A percentile compares a stretch with the other conserved stretches of the same genome.
Conservation (phyloP, 2,888 invertebrate species). For the Tiliacea citrago region DNA sequence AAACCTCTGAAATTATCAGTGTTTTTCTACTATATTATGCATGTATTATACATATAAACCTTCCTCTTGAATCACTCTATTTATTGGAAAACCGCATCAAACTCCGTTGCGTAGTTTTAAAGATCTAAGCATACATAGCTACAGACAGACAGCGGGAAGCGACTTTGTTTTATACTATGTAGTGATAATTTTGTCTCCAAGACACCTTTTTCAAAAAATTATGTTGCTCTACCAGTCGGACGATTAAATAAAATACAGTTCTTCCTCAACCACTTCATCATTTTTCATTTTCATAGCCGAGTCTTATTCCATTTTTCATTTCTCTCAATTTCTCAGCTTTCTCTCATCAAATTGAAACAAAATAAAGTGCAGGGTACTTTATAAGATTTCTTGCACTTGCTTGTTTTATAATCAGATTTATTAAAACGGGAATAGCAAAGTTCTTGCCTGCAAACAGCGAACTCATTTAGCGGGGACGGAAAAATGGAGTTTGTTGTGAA, state of each 20-base stretch:
- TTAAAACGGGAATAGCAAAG: conserved; percentile 18
- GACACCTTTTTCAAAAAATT: no score
- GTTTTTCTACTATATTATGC: no score
- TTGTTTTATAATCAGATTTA: conserved; percentile 44
- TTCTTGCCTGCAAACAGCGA: conserved; percentile 13
- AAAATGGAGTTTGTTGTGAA: not conserved
- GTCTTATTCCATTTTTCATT: not conserved
- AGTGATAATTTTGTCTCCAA: no score
- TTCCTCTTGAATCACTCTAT: no score
- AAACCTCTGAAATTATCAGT: no score
- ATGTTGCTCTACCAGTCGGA: no score
- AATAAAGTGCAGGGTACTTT: conserved; percentile 22
- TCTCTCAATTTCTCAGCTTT: not conserved
- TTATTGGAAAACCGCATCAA: no score
- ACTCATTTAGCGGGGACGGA: conserved; percentile 21
- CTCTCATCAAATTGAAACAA: conserved; percentile 25
- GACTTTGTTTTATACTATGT: no score
- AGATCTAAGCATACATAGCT: no score
- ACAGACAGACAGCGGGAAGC: no score
- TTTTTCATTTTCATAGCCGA: not conserved
- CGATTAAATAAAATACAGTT: conserved; percentile 2
- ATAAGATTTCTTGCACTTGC: conserved; percentile 34
- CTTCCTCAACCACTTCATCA: not conserved
- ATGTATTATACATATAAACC: no score
- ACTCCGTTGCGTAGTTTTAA: no score